These are phyloP conservation scores for Meloe dianella DNA, from an alignment of 2,888 invertebrate species.

Conservation along the genomic window DNA sequence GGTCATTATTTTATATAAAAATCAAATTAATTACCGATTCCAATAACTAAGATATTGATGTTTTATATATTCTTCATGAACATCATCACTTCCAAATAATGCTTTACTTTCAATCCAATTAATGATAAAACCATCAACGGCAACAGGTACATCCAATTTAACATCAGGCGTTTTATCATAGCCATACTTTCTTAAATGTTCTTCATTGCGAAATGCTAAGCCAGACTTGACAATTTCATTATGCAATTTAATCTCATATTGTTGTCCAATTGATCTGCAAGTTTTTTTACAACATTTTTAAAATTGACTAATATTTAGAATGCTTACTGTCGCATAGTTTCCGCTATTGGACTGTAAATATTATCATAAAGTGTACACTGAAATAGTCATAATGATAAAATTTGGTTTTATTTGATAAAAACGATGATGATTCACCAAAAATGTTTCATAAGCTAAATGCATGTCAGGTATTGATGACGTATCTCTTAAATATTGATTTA, in stretches of 20 bases:
- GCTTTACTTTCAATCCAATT: slow-evolving; percentile 98
- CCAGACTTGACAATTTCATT: slow-evolving; percentile 66
- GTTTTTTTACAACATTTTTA: slow-evolving; percentile 3
- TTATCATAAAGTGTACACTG: slow-evolving; percentile 83
- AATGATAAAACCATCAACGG: slow-evolving; percentile 81
- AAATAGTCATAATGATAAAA: no score
- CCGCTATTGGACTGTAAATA: slow-evolving; percentile 81
- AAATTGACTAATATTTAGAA: slow-evolving; percentile 39
- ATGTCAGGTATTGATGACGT: slow-evolving; percentile 75
- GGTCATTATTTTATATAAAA: slow-evolving; percentile 11
- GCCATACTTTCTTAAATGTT: slow-evolving; percentile 77
- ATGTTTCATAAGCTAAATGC: slow-evolving; percentile 75
- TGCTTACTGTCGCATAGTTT: slow-evolving; percentile 79
- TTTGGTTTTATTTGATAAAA: slow-evolving; percentile 19
- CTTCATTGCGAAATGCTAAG: slow-evolving; percentile 76
- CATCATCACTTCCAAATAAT: slow-evolving; percentile 85
- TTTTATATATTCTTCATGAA: slow-evolving; percentile 80
- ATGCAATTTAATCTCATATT: slow-evolving; percentile 81
- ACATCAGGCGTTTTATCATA: slow-evolving; percentile 96
- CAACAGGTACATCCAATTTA: slow-evolving; percentile 87
- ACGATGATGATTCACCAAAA: slow-evolving; percentile 66
- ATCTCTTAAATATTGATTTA: slow-evolving; percentile 68
- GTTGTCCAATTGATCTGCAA: slow-evolving; percentile 78
- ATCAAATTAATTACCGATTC: slow-evolving; percentile 78
- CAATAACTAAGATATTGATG: slow-evolving; percentile 89